Base-by-base conservation (phyloP, 2,888 invertebrate species). In the Tachina grossa region DNA sequence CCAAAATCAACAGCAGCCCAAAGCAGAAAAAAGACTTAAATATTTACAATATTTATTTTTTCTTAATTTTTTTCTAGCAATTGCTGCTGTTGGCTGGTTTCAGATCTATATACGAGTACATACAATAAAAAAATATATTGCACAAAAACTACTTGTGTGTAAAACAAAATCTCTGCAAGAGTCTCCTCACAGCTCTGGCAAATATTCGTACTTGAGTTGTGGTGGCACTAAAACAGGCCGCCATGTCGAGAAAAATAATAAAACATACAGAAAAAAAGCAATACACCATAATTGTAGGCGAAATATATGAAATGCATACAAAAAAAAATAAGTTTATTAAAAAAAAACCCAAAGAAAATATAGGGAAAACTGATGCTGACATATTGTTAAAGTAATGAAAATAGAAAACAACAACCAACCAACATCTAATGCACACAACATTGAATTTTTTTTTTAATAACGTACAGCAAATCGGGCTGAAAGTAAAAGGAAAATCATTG, bases 401-500 rank as follows among this genome's bases (percentile, higher is more conserved):
- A 69, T 47, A 31, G 57, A 74, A 55, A 83, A 66, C 19, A 31
- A 49, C 39, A 51, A 63, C 53, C 16, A 63, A 8, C 45, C 16
- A 22, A 13, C n/a, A 13, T 13, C 13, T 13, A 22, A 55, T 13
- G 31, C 49, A 57, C 55, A 19, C 74, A 72, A 82, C 79, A 81
- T 84, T 87, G 79, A 72, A 72, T 59, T 65, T 84, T 59, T 65
- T 84, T 80, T 61, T 57, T 53, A 76, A 79, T 68, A 84, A 65
- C 72, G 63, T 87, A 88, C 88, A 75, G 65, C 53, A 79, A 75
- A 83, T 82, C 85, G 88, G 89, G 88, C 89, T 89, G 91, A 90
- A 90, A 90, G 91, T 90, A 90, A 91, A 90, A 90, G 90, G 90
- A 89, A 90, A 90, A 66, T 31, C 87, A 87, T 84, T 84, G 71